Percentiles rank a stretch among this genome's conserved stretches.
These are phyloP conservation scores for Chaetops frenatus DNA, from an alignment of 2,113 vertebrate species.

Conservation along the genomic window DNA sequence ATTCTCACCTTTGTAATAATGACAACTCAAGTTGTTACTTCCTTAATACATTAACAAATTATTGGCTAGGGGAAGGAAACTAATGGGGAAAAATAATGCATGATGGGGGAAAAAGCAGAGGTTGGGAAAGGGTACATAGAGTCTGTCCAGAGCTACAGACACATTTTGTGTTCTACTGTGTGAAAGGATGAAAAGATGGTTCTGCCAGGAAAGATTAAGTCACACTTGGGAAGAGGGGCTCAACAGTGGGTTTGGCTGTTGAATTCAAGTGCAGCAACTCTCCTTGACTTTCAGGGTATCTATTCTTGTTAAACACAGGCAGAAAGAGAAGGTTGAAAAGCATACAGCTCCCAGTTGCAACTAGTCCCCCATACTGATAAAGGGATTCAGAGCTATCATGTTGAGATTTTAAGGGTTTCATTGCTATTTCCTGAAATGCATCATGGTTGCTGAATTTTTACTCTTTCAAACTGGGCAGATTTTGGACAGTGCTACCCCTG, in stretches of 20 bases:
- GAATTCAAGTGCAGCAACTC: neutral
- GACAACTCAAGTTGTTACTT: neutral
- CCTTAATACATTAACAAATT: neutral
- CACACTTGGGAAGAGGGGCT: neutral
- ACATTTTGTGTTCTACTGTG: neutral
- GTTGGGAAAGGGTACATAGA: neutral
- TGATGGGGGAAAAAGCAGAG: accelerated
- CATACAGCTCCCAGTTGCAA: neutral
- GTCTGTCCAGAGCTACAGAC: neutral
- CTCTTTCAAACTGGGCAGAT: neutral
- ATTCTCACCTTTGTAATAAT: neutral
- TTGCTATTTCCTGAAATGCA: neutral
- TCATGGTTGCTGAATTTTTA: neutral
- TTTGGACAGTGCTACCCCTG: accelerated
- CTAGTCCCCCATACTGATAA: neutral
- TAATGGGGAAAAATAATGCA: neutral
- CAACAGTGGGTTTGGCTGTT: neutral
- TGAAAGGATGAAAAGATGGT: neutral
- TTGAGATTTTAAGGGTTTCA: neutral
- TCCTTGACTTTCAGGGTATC: neutral
- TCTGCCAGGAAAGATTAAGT: constrained; percentile 22
- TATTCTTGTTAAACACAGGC: neutral
- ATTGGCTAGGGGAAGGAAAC: neutral
- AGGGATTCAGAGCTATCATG: neutral
- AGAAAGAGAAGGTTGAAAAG: neutral